Conservation (phyloP, 2,113 vertebrate species). For the Zapus hudsonius region DNA sequence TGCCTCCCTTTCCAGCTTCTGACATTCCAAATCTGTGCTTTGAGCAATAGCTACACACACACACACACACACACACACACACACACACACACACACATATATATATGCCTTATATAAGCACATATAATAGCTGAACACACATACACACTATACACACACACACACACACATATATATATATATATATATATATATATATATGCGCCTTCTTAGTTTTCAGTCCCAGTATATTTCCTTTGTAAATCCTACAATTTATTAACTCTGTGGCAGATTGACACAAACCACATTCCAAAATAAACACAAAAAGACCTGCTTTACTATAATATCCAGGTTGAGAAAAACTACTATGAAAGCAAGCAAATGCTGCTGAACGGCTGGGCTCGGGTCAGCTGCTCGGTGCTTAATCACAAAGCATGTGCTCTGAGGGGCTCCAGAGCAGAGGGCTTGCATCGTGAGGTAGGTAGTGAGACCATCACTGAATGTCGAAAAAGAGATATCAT, state of each 20-base stretch:
- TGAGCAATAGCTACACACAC: neutral
- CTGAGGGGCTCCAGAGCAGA: neutral
- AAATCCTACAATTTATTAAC: slow-evolving; percentile 72
- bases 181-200: no score
- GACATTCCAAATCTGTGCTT: slow-evolving; percentile 39
- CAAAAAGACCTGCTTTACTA: slow-evolving; percentile 51
- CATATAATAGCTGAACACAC: no score
- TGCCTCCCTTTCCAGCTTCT: neutral
- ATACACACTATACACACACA: no score
- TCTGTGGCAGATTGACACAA: slow-evolving; percentile 63
- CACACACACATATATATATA: no score
- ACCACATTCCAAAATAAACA: slow-evolving; percentile 64
- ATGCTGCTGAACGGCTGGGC: slow-evolving; percentile 13
- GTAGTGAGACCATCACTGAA: neutral
- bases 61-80: no score
- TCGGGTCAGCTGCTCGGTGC: neutral
- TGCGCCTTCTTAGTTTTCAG: slow-evolving; percentile 58
- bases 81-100: no score
- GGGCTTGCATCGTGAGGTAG: neutral
- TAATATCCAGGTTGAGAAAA: slow-evolving; percentile 62
- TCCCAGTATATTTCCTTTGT: slow-evolving; percentile 68
- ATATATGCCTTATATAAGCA: no score
- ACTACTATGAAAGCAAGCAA: slow-evolving; percentile 39
- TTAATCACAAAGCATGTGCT: neutral
- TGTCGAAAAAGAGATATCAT: neutral